Evolutionary conservation across 1,140 invertebrate species (phyloP).

Genomic region (Atta colombica): DNA sequence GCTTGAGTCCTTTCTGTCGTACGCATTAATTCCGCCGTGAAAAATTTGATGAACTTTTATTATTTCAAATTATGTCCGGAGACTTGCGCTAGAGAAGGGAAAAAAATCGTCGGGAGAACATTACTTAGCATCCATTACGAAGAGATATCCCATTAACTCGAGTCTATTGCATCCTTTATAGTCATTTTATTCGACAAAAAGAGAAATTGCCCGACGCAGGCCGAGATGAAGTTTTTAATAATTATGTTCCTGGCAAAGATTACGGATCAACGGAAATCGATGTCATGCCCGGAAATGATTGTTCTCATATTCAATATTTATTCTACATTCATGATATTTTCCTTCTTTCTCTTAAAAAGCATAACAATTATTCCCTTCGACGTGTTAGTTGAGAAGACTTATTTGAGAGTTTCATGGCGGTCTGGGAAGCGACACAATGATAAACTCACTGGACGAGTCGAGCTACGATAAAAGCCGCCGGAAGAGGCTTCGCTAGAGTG

Average conservation of each 20-base stretch:
- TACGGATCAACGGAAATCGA: neutral
- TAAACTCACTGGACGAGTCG: constrained; percentile 52
- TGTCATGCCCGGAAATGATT: neutral
- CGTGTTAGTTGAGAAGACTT: constrained; percentile 16
- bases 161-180: constrained; percentile 46
- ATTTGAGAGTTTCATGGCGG: constrained; percentile 38
- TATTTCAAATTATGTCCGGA: constrained; percentile 43
- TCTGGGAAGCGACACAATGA: constrained; percentile 62
- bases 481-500: constrained; percentile 70
- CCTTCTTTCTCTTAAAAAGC: neutral
- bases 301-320: neutral
- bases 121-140: constrained; percentile 52
- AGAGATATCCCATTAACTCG: constrained; percentile 68
- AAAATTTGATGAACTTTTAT: constrained; percentile 49
- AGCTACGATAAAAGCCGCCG: constrained; percentile 53
- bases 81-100: neutral
- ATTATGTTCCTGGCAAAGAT: neutral
- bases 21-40: constrained; percentile 32
- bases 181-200: constrained; percentile 18
- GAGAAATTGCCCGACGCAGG: constrained; percentile 6
- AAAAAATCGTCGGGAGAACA: constrained; percentile 18
- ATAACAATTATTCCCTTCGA: constrained; percentile 18
- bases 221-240: constrained; percentile 4
- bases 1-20: neutral
- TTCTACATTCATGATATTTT: neutral